Conservation (phyloP, 1,140 invertebrate species). For the Cotesia typhae region DNA sequence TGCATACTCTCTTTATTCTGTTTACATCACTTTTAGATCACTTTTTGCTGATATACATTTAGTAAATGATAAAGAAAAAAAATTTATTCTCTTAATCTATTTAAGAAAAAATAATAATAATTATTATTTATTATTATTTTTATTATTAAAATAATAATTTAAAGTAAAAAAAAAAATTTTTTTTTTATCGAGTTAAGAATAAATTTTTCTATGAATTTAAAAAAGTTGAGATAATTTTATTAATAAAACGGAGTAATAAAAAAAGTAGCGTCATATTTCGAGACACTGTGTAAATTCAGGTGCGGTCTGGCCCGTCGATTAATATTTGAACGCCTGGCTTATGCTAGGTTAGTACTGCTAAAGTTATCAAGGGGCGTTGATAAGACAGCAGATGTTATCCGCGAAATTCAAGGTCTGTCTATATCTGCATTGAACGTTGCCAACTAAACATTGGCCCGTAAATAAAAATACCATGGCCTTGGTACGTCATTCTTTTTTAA, state of each 20-base stretch:
- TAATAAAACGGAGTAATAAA: slow-evolving; percentile 3
- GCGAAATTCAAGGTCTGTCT: slow-evolving; percentile 64
- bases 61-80: neutral
- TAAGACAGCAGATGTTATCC: slow-evolving; percentile 67
- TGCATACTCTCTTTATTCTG: slow-evolving; percentile 6
- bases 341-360: slow-evolving; percentile 65
- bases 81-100: neutral
- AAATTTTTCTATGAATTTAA: no score
- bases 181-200: no score
- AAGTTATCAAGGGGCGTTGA: slow-evolving; percentile 57
- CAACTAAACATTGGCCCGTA: slow-evolving; percentile 63
- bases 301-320: slow-evolving; percentile 56
- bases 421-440: slow-evolving; percentile 57
- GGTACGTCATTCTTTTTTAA: slow-evolving; percentile 56
- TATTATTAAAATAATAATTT: no score
- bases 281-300: slow-evolving; percentile 58
- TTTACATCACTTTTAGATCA: slow-evolving; percentile 1
- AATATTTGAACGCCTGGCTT: slow-evolving; percentile 65
- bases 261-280: slow-evolving; percentile 30
- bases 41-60: neutral
- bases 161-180: no score
- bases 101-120: neutral
- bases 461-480: slow-evolving; percentile 66
- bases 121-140: no score
- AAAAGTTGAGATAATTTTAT: no score